Percentiles rank a stretch among this genome's conserved stretches.
These are phyloP conservation scores for Cydia strobilella DNA, from an alignment of 1,140 invertebrate genomes.

Conservation along the genomic window DNA sequence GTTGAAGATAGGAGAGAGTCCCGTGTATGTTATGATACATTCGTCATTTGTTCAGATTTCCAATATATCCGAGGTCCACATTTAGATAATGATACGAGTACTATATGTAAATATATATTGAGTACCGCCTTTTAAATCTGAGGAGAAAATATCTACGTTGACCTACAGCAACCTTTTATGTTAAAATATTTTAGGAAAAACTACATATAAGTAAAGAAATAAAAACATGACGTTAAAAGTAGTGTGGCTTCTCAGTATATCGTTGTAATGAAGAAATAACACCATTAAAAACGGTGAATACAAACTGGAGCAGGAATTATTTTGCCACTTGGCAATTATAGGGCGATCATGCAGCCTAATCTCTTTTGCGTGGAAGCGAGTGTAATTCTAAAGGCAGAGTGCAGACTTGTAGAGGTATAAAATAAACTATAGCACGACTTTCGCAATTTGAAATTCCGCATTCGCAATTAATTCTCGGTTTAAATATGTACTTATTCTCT, in stretches of 20 bases:
- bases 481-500: background rate
- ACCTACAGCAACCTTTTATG: too few relatives aligned
- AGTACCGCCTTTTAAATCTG: background rate
- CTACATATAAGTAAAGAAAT: too few relatives aligned
- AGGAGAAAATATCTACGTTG: background rate
- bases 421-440: background rate
- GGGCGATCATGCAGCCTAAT: background rate
- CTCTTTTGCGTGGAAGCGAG: background rate
- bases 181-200: too few relatives aligned
- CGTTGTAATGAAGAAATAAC: background rate
- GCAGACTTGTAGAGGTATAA: too few relatives aligned
- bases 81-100: constrained; percentile 11
- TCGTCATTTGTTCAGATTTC: constrained; percentile 38
- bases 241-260: background rate
- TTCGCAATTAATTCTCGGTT: background rate
- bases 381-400: background rate
- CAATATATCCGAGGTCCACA: constrained; percentile 28
- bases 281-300: background rate
- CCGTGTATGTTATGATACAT: constrained; percentile 35
- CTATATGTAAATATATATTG: background rate
- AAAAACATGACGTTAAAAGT: background rate
- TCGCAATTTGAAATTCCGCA: background rate
- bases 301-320: background rate
- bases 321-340: constrained; percentile 1
- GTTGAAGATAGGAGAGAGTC: constrained; percentile 35